phyloP scores from a whole-genome alignment of 2,888 invertebrate genomes.

The Nephrotoma appendiculata region DNA sequence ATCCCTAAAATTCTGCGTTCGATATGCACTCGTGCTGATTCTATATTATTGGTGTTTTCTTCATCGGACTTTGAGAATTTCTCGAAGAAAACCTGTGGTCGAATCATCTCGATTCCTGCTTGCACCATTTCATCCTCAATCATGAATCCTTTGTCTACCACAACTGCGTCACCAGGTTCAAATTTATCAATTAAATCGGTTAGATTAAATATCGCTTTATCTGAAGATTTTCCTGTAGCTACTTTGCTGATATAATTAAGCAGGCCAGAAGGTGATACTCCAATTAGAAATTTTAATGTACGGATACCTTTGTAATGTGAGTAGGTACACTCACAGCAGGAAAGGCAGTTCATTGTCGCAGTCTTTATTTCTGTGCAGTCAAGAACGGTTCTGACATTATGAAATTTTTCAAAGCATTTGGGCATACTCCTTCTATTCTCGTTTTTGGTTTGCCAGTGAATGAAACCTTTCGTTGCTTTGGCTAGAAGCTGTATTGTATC shows the following conservation, averaged over 20 bases:
- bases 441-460: neutral
- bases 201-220: neutral
- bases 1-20: neutral
- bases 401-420: neutral
- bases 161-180: neutral
- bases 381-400: neutral
- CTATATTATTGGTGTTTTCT: neutral
- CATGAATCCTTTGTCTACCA: neutral
- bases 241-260: neutral
- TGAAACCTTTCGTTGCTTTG: neutral
- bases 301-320: neutral
- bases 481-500: neutral
- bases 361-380: neutral
- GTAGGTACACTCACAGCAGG: neutral
- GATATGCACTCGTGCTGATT: neutral
- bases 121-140: neutral
- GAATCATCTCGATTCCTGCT: neutral
- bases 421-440: neutral
- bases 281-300: neutral
- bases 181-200: neutral
- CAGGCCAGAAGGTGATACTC: neutral
- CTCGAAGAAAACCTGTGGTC: neutral
- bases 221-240: neutral
- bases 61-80: neutral
- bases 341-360: neutral